Percentiles rank a stretch among this genome's conserved stretches.
Evolutionary conservation across 2,888 invertebrate species (phyloP).

Genomic region (Marasmarcha lunaedactyla): DNA sequence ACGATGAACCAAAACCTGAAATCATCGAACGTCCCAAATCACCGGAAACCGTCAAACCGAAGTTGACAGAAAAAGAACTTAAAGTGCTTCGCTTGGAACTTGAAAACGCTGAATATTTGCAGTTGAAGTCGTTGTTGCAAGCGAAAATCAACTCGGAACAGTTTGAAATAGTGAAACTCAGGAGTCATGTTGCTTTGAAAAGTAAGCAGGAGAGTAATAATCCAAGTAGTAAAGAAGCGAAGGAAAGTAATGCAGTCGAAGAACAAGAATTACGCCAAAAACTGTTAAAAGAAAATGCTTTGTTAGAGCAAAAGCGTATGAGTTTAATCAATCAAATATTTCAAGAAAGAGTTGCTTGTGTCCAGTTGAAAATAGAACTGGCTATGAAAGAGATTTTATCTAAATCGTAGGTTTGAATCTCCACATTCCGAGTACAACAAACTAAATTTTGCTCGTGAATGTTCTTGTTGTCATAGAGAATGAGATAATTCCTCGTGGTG

Average conservation of each 20-base stretch:
- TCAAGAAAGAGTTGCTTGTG: slow-evolving; percentile 78
- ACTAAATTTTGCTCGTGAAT: too few relatives aligned
- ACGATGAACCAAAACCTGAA: slow-evolving; percentile 22
- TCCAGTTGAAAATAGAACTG: slow-evolving; percentile 78
- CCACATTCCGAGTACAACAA: neutral
- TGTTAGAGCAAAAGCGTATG: slow-evolving; percentile 76
- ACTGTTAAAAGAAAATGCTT: slow-evolving; percentile 72
- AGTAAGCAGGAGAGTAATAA: slow-evolving; percentile 48
- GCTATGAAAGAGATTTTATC: slow-evolving; percentile 70
- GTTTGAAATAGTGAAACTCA: slow-evolving; percentile 76
- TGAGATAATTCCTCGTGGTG: too few relatives aligned
- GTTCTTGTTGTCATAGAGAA: too few relatives aligned
- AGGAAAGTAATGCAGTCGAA: slow-evolving; percentile 40
- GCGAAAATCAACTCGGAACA: slow-evolving; percentile 79
- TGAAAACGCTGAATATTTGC: slow-evolving; percentile 75
- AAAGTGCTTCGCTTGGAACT: slow-evolving; percentile 71
- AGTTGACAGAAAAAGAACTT: slow-evolving; percentile 69
- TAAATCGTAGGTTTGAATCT: slow-evolving; percentile 33
- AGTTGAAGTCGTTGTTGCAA: slow-evolving; percentile 76
- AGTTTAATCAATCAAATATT: slow-evolving; percentile 77
- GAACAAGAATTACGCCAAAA: slow-evolving; percentile 51
- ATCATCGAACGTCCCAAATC: slow-evolving; percentile 25
- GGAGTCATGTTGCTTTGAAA: slow-evolving; percentile 63
- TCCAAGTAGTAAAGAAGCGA: slow-evolving; percentile 36
- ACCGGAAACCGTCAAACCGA: slow-evolving; percentile 35